A percentile compares a stretch with the other conserved stretches of the same genome.
Conservation (phyloP, 2,888 invertebrate genomes). For the Pardosa pseudoannulata region DNA sequence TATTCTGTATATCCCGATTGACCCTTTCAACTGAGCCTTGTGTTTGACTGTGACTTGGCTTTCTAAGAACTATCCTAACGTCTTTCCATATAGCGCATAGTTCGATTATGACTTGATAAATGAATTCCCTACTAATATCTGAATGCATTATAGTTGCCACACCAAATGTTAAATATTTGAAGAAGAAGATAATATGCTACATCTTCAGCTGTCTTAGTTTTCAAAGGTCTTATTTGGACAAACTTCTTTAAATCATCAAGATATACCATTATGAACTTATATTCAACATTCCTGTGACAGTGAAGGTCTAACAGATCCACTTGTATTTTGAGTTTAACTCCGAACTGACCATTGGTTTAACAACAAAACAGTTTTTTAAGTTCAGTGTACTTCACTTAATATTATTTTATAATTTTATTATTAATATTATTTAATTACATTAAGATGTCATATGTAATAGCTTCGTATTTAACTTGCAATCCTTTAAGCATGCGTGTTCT, state of each 20-base stretch:
- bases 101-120: conserved; percentile 21
- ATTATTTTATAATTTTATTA: conserved; percentile 37
- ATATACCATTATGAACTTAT: conserved; percentile 72
- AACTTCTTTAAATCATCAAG: conserved; percentile 74
- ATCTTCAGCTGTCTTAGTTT: conserved; percentile 72
- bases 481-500: conserved; percentile 2
- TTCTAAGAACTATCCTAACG: conserved; percentile 24
- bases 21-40: conserved; percentile 43
- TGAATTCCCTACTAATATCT: conserved; percentile 16
- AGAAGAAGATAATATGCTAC: conserved; percentile 62
- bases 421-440: conserved; percentile 38
- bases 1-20: conserved; percentile 51
- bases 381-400: not conserved
- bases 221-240: conserved; percentile 61
- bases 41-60: conserved; percentile 49
- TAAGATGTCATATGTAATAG: conserved; percentile 23
- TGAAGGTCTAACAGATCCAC: conserved; percentile 19
- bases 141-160: not conserved
- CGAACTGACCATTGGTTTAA: conserved; percentile 30
- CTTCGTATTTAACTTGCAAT: conserved; percentile 31
- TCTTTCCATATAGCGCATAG: conserved; percentile 11
- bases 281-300: conserved; percentile 7
- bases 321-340: conserved; percentile 23
- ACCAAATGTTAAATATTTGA: conserved; percentile 70
- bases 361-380: conserved; percentile 29